Conservation (phyloP, 1,140 invertebrate genomes). For the Cyphomyrmex costatus region DNA sequence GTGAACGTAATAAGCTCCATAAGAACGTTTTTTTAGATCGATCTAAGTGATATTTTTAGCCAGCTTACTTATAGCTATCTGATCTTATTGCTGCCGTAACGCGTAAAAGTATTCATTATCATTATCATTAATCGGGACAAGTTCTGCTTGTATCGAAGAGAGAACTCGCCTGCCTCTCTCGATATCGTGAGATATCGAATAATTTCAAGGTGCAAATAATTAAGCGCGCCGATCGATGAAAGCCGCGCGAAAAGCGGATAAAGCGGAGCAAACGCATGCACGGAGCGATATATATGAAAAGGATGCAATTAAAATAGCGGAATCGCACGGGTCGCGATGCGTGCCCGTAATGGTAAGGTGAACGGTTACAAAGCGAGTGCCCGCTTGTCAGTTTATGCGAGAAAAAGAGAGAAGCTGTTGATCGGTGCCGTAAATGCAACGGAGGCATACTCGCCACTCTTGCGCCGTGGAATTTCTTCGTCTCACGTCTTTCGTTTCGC, state of each 20-base stretch:
- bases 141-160: slow-evolving; percentile 18
- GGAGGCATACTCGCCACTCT: slow-evolving; percentile 62
- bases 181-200: slow-evolving; percentile 7
- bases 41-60: slow-evolving; percentile 7
- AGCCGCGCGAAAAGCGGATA: slow-evolving; percentile 42
- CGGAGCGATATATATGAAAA: slow-evolving; percentile 40
- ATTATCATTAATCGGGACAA: slow-evolving; percentile 28
- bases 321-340: slow-evolving; percentile 50
- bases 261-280: slow-evolving; percentile 40
- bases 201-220: slow-evolving; percentile 50
- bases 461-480: slow-evolving; percentile 70
- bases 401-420: slow-evolving; percentile 42
- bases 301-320: slow-evolving; percentile 62
- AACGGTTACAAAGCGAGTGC: slow-evolving; percentile 48
- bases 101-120: slow-evolving; percentile 35
- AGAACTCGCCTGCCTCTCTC: slow-evolving; percentile 22
- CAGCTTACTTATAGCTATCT: background rate
- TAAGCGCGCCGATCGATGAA: slow-evolving; percentile 48
- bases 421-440: slow-evolving; percentile 51
- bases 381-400: slow-evolving; percentile 1
- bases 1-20: background rate
- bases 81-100: slow-evolving; percentile 7
- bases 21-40: background rate
- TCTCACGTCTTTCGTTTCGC: slow-evolving; percentile 70
- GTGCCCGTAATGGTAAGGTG: slow-evolving; percentile 48